These are phyloP conservation scores for Cecidostiba fungosa DNA, from an alignment of 2,888 invertebrate genomes.

Conservation along the genomic window DNA sequence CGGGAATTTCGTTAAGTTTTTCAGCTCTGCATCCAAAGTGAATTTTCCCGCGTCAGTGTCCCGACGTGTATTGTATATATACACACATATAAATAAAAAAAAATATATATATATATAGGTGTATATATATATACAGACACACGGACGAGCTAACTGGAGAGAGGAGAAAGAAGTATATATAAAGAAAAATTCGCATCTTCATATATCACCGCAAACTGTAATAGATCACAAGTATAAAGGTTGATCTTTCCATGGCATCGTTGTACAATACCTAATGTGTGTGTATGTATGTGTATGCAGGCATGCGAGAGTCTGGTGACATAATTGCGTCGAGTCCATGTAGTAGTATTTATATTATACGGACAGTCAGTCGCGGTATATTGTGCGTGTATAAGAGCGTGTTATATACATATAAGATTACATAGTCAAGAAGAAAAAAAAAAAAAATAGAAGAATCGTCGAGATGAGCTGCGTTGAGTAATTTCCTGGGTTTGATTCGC, in stretches of 20 bases:
- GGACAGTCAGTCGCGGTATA: too few relatives aligned
- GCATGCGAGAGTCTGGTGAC: not conserved
- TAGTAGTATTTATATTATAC: too few relatives aligned
- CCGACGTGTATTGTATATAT: not conserved
- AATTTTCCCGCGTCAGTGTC: not conserved
- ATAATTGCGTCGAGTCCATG: too few relatives aligned
- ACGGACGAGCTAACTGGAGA: not conserved
- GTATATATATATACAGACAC: not conserved
- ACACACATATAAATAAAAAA: too few relatives aligned
- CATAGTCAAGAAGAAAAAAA: too few relatives aligned
- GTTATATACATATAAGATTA: not conserved
- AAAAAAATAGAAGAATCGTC: too few relatives aligned
- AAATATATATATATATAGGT: too few relatives aligned
- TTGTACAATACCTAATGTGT: constrained; percentile 19
- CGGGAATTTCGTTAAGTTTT: not conserved
- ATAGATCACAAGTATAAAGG: not conserved
- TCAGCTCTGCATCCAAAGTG: not conserved
- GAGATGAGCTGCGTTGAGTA: not conserved
- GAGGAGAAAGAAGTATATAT: not conserved
- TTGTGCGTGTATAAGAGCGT: too few relatives aligned
- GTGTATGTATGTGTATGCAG: not conserved
- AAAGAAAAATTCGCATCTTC: not conserved
- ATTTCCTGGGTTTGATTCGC: not conserved
- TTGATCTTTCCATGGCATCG: constrained; percentile 16
- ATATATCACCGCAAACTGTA: constrained; percentile 6